Conservation (phyloP, 2,797 vertebrate species). For the Syngnathus rostellatus region DNA sequence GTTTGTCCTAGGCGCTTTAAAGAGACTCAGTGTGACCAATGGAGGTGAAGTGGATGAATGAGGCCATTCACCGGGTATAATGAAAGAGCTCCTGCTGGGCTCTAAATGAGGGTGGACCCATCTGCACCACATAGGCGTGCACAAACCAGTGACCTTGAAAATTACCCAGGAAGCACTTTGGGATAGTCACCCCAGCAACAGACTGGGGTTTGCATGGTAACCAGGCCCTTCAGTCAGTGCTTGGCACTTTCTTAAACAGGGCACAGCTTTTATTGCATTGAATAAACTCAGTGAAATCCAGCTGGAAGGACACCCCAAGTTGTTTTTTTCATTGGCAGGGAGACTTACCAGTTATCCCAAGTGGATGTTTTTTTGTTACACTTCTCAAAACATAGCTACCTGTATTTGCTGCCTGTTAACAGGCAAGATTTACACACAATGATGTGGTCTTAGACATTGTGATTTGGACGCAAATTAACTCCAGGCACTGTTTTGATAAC, state of each 20-base stretch:
- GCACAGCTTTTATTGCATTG: constrained; percentile 52
- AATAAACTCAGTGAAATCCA: constrained; percentile 64
- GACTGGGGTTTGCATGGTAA: constrained; percentile 69
- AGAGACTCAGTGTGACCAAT: constrained; percentile 68
- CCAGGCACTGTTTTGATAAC: not conserved
- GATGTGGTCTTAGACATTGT: too few relatives aligned
- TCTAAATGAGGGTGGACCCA: constrained; percentile 70
- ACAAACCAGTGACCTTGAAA: constrained; percentile 78
- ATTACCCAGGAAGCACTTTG: constrained; percentile 77
- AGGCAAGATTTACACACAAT: not conserved
- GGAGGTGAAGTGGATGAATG: constrained; percentile 71
- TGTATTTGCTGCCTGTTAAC: not conserved
- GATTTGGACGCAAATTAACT: too few relatives aligned
- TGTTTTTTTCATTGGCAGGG: constrained; percentile 13
- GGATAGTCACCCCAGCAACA: constrained; percentile 73
- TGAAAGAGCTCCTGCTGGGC: constrained; percentile 71
- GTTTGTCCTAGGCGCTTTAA: constrained; percentile 65
- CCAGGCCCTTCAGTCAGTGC: constrained; percentile 65
- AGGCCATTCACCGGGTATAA: constrained; percentile 67
- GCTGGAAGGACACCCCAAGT: constrained; percentile 41
- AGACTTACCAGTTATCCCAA: constrained; percentile 43
- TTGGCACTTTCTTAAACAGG: constrained; percentile 63
- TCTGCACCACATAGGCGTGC: constrained; percentile 72
- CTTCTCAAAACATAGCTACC: not conserved
- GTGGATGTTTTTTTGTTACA: not conserved